Evolutionary conservation across 2,888 invertebrate genomes (phyloP), one percentile per base, ranked within the genome.

Genomic region (Cheilosia scutellata): DNA sequence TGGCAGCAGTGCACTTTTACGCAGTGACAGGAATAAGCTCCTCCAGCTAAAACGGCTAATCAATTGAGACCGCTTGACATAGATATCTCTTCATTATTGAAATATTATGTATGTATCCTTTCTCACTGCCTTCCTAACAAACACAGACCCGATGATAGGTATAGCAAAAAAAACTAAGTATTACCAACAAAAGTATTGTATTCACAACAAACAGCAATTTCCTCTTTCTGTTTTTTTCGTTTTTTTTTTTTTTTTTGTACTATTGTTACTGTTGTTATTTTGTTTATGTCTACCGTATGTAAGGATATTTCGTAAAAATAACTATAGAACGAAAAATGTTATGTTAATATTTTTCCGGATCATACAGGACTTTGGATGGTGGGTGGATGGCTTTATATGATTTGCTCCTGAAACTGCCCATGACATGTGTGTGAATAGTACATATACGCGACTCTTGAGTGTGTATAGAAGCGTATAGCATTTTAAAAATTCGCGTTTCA

Each of bases 401-500:
- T 33, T 20, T 7, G 37, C 47, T 25, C 20, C 37, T 65, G 37
- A 72, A 37, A 83, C 77, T 83, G 82, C 74, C 63, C 83, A 58
- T 83, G 78, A 74, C 74, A 83, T 78, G 57, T 74, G 63, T 55
- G 42, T 65, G 60, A 49, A 60, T 51, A 51, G 16, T 11, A 9
- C 44, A 13, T 25, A 4, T 4, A 6, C 31, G 11, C 5, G 13
- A 25, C 29, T 16, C 51, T 47, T 57, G 57, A 37, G 63, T 31
- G 66, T 47, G 66, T 75, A 58, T 63, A 65, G 65, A 70, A 72
- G 55, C 47, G 68, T 63, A 83, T 74, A 68, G 72, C 72, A 70
- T 63, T 72, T 83, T 77, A 57, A 83, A 71, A 71, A 53, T 74
- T 78, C 68, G 68, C 74, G 78, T 74, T 83, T 83, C 83, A 78